These are phyloP conservation scores for Enteromius unitaeniatus DNA, from an alignment of 2,797 vertebrate species.

Conservation along the genomic window DNA sequence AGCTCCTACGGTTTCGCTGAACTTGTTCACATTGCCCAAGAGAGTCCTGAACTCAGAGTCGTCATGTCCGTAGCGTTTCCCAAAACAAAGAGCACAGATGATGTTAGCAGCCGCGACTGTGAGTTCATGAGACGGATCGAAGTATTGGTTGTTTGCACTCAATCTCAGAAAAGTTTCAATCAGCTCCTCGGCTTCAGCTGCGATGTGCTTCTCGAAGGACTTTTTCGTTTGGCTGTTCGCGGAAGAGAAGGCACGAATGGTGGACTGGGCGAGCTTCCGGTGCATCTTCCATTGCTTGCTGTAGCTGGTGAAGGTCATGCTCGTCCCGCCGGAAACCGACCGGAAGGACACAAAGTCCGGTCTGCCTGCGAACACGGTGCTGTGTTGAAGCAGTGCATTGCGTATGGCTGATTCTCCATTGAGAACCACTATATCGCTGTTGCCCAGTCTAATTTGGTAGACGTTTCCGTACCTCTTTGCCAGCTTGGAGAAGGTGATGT, in stretches of 20 bases:
- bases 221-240: conserved; percentile 75
- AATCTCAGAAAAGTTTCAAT: conserved; percentile 71
- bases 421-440: conserved; percentile 80
- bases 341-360: conserved; percentile 80
- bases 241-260: conserved; percentile 80
- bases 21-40: conserved; percentile 72
- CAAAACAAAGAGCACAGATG: conserved; percentile 85
- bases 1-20: conserved; percentile 83
- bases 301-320: conserved; percentile 79
- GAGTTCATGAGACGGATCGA: conserved; percentile 76
- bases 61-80: conserved; percentile 80
- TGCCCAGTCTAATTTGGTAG: conserved; percentile 83
- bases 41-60: conserved; percentile 81
- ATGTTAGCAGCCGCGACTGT: conserved; percentile 83
- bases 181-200: conserved; percentile 78
- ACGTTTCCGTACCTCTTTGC: conserved; percentile 80
- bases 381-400: conserved; percentile 78
- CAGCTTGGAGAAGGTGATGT: conserved; percentile 77
- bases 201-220: conserved; percentile 81
- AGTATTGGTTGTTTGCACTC: conserved; percentile 67
- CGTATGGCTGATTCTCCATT: conserved; percentile 78
- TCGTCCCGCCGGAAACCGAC: conserved; percentile 77
- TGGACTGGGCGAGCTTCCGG: conserved; percentile 80
- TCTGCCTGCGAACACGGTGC: conserved; percentile 77
- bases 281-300: conserved; percentile 81